Percentiles rank a stretch among this genome's conserved stretches.
phyloP scores from a whole-genome alignment of 2,888 invertebrate species.

The Pristionchus exspectatus region DNA sequence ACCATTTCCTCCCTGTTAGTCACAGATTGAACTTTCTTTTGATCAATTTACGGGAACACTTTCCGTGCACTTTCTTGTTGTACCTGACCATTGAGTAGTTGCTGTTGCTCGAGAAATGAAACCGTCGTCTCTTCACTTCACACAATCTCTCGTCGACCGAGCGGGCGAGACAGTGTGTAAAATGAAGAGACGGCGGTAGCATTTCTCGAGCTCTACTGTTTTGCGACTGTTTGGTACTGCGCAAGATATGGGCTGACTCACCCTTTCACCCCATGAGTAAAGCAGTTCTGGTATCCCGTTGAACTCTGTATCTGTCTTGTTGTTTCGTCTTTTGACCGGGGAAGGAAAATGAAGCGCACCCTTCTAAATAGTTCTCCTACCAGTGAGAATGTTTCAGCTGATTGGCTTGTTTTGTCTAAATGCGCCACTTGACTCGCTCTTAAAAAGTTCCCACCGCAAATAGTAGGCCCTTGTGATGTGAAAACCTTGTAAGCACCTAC shows the following conservation, averaged over 20 bases:
- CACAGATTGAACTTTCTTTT: too few species aligned
- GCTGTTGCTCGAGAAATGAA: too few species aligned
- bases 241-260: not conserved
- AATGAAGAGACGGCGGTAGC: too few species aligned
- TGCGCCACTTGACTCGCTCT: not conserved
- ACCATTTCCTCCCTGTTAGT: too few species aligned
- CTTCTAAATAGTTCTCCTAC: not conserved
- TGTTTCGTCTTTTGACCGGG: not conserved
- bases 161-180: too few species aligned
- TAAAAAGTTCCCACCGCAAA: conserved; percentile 6
- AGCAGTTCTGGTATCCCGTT: not conserved
- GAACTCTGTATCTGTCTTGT: not conserved
- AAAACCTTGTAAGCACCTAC: not conserved
- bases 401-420: conserved; percentile 7
- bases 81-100: too few species aligned
- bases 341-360: too few species aligned
- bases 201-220: too few species aligned
- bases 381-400: not conserved
- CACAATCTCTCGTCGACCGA: too few species aligned
- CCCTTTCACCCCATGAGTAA: not conserved
- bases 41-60: too few species aligned
- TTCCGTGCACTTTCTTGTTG: too few species aligned
- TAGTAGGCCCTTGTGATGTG: not conserved
- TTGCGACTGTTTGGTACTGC: not conserved
- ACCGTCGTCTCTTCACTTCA: too few species aligned